Evolutionary conservation across 2,113 vertebrate genomes (phyloP), one percentile per base, ranked within the genome.

Genomic region (Macquaria australasica): DNA sequence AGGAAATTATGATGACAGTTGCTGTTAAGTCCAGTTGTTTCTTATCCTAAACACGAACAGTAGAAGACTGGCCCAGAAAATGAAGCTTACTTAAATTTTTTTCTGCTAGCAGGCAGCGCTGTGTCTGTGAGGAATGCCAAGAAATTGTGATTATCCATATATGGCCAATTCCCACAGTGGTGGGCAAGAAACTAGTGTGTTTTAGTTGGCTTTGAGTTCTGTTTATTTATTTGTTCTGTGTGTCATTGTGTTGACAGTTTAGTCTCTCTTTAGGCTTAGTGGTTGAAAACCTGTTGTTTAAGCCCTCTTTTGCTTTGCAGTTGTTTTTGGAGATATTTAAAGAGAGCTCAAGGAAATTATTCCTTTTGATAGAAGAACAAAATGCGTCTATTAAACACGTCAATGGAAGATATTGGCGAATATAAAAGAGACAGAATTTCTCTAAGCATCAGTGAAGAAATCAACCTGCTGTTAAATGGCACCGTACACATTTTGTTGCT

Each of bases 81-180:
- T 37, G 7, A 15, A 51, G 14, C 16, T 20, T 73, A 6, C 50
- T 50, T 28, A 66, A 55, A 58, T 51, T 64, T 39, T 34, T 78
- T 48, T 56, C 34, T 39, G 14, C 14, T 34, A 39, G 28, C 69
- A 59, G 62, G 16, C 50, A 50, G 31, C 59, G 43, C 50, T 59
- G 41, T 56, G 16, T 60, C 28, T 55, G 51, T 60, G 50, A 79
- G 73, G 43, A 71, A 81, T 79, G 63, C 51, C 55, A 56, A 43
- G 20, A 59, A 69, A 72, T 67, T 20, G 25, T 3, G 66, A 87
- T 72, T 58, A 60, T 77, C 89, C 90, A 77, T 91, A 87, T 89
- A 92, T 79, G 93, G 91, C 69, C n/a, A 14, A 73, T 92, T 94
- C 88, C 90, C 91, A 93, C 87, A 68, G 82, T 58, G 28, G 74